Percentiles rank a stretch among this genome's conserved stretches.
Conservation (phyloP, 2,113 vertebrate species). For the Sinocyclocheilus anshuiensis region DNA sequence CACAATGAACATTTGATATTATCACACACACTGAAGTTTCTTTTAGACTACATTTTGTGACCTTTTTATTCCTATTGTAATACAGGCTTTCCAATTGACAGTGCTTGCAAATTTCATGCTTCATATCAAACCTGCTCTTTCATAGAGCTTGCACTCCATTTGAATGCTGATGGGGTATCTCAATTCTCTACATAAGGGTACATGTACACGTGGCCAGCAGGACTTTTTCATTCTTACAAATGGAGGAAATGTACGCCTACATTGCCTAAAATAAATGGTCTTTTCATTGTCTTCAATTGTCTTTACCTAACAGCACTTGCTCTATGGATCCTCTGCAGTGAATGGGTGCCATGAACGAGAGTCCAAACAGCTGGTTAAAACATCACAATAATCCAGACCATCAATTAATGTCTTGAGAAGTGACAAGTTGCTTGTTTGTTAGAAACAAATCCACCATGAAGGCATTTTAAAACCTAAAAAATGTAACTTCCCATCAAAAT, state of each 20-base stretch:
- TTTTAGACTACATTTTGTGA: neutral
- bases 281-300: neutral
- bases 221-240: neutral
- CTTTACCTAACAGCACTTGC: neutral
- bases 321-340: neutral
- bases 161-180: neutral
- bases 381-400: neutral
- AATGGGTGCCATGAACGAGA: neutral
- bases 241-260: neutral
- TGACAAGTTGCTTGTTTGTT: no score
- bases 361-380: neutral
- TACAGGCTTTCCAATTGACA: neutral
- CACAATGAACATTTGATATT: slow-evolving; percentile 9
- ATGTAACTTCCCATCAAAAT: no score
- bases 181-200: neutral
- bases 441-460: no score
- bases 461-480: no score
- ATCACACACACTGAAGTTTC: neutral
- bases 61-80: slow-evolving; percentile 9
- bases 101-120: neutral
- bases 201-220: neutral
- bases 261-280: neutral
- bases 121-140: neutral
- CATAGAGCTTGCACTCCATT: neutral
- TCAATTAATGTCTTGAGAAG: no score